Conservation (phyloP, 2,797 vertebrate species). For the Enteromius thamalakanensis region DNA sequence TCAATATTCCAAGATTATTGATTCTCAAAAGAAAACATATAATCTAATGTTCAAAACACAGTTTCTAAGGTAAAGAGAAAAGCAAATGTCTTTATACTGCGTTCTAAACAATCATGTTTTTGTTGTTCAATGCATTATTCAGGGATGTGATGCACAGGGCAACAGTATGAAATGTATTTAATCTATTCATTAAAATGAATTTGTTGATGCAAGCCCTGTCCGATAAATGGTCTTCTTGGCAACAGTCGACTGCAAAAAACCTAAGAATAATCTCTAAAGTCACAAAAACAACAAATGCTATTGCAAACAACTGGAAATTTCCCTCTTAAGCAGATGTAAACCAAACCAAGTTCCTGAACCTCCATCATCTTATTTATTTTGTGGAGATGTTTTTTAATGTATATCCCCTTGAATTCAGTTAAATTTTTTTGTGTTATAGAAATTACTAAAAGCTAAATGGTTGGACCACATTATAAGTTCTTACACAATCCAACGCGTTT, state of each 20-base stretch:
- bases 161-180: background rate
- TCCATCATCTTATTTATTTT: background rate
- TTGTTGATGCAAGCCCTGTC: background rate
- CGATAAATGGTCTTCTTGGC: background rate
- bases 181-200: background rate
- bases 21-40: background rate
- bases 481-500: too few species aligned
- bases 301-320: background rate
- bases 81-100: background rate
- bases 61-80: background rate
- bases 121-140: background rate
- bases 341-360: background rate
- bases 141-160: background rate
- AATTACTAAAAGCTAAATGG: too few species aligned
- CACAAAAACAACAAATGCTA: background rate
- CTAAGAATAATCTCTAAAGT: background rate
- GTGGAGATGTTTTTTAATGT: background rate
- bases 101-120: background rate
- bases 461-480: too few species aligned
- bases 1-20: background rate
- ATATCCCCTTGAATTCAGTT: background rate
- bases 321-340: background rate
- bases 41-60: background rate
- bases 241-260: background rate
- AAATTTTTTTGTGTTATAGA: background rate